Percentiles rank a stretch among this genome's conserved stretches.
Evolutionary conservation across 2,888 invertebrate species (phyloP).

Genomic region (Zelleria hepariella): DNA sequence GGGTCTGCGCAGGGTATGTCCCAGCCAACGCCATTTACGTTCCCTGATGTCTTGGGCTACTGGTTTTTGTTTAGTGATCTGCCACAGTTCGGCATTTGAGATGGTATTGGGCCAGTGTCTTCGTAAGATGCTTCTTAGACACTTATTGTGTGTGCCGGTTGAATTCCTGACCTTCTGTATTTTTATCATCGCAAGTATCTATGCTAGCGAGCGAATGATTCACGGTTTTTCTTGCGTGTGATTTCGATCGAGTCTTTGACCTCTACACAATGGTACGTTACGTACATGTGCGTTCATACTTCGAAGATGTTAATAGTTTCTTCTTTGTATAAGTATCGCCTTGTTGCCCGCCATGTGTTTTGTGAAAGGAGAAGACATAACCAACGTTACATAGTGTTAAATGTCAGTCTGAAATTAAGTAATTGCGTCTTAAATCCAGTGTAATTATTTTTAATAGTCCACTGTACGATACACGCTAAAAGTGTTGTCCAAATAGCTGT

Average conservation of each 20-base stretch:
- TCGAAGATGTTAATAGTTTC: not conserved
- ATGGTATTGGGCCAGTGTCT: no score
- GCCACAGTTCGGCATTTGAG: no score
- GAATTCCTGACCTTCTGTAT: no score
- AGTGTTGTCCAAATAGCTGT: not conserved
- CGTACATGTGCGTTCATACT: no score
- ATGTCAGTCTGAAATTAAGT: not conserved
- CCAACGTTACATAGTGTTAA: not conserved
- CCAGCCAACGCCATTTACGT: no score
- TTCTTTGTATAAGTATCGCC: not conserved
- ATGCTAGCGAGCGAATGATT: not conserved
- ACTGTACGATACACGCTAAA: not conserved
- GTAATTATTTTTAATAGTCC: not conserved
- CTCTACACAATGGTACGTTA: slow-evolving; percentile 4
- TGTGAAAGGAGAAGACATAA: not conserved
- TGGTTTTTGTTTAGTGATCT: no score
- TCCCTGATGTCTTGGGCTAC: no score
- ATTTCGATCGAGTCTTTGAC: slow-evolving; percentile 5
- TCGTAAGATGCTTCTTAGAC: no score
- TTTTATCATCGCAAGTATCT: no score
- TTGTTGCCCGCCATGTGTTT: not conserved
- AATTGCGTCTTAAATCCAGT: not conserved
- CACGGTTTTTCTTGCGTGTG: not conserved
- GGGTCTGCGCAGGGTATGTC: no score
- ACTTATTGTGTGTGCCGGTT: no score